Evolutionary conservation across 2,797 vertebrate genomes (phyloP).

Genomic region (Myripristis murdjan): DNA sequence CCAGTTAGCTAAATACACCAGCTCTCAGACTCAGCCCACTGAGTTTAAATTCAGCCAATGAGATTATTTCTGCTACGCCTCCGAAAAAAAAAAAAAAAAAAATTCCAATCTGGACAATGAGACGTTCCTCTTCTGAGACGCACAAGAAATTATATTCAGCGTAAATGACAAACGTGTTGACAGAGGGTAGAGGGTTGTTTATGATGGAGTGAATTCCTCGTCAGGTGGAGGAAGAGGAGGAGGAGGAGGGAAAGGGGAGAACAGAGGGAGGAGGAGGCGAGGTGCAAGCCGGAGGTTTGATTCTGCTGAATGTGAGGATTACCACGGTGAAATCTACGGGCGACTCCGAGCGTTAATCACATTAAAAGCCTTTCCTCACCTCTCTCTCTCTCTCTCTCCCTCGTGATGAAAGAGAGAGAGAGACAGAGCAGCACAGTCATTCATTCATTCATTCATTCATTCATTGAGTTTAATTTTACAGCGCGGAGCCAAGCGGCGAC

Average conservation of each 20-base stretch:
- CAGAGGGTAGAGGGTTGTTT: conserved; percentile 10
- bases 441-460: conserved; percentile 36
- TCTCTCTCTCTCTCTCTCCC: conserved; percentile 27
- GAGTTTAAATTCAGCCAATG: neutral
- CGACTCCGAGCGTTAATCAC: too few relatives aligned
- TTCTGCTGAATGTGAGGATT: conserved; percentile 49
- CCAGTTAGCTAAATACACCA: too few relatives aligned
- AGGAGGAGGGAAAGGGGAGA: neutral
- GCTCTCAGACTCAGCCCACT: neutral
- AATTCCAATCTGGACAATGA: too few relatives aligned
- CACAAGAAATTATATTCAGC: too few relatives aligned
- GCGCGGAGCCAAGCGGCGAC: conserved; percentile 11
- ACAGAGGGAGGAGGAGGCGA: conserved; percentile 5
- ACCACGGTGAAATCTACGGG: conserved; percentile 20
- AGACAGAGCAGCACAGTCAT: neutral
- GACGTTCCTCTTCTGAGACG: too few relatives aligned
- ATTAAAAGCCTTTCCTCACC: conserved; percentile 26
- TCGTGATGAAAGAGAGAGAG: conserved; percentile 43
- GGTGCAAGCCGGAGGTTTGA: conserved; percentile 27
- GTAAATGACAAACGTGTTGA: conserved; percentile 3
- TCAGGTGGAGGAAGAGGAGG: neutral
- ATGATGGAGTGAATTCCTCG: conserved; percentile 13
- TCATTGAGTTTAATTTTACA: conserved; percentile 15
- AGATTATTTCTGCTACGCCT: conserved; percentile 11
- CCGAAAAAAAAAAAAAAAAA: too few relatives aligned